Conservation (phyloP, 2,797 vertebrate genomes). For the Fistularia commersonii region DNA sequence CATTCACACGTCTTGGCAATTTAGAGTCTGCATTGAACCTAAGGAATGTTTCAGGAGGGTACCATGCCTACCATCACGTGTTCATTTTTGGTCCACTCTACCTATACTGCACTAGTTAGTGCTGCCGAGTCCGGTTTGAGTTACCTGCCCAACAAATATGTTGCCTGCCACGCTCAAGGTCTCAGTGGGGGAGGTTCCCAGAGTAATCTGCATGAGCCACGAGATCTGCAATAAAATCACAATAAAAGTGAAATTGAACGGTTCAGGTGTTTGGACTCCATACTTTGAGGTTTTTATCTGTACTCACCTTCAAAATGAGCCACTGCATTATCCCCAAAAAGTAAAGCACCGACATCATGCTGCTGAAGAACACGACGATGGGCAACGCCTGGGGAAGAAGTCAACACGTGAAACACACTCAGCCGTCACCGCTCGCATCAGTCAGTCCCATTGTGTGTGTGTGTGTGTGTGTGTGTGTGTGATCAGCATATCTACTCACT, state of each 20-base stretch:
- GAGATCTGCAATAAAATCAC: constrained; percentile 82
- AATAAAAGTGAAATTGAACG: constrained; percentile 54
- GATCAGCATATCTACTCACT: constrained; percentile 69
- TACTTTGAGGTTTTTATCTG: background rate
- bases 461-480: background rate
- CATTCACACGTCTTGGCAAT: too few species aligned
- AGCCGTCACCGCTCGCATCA: background rate
- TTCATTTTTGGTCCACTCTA: too few species aligned
- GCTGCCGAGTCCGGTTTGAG: too few species aligned
- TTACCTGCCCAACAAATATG: constrained; percentile 96
- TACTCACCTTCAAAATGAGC: constrained; percentile 89
- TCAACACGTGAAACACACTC: constrained; percentile 1
- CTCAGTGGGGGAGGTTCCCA: constrained; percentile 90
- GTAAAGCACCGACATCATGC: constrained; percentile 93
- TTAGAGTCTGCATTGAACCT: too few species aligned
- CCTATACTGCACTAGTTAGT: too few species aligned
- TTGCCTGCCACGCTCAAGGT: constrained; percentile 94
- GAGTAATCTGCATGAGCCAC: constrained; percentile 90
- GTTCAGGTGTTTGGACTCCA: background rate
- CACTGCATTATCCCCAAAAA: constrained; percentile 91
- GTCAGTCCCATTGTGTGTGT: background rate
- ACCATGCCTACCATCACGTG: too few species aligned
- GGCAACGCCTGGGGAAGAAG: constrained; percentile 79
- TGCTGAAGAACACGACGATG: constrained; percentile 95
- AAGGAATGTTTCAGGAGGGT: too few species aligned